Base-by-base conservation (phyloP, 2,888 invertebrate species). In the Chironomus riparius region DNA sequence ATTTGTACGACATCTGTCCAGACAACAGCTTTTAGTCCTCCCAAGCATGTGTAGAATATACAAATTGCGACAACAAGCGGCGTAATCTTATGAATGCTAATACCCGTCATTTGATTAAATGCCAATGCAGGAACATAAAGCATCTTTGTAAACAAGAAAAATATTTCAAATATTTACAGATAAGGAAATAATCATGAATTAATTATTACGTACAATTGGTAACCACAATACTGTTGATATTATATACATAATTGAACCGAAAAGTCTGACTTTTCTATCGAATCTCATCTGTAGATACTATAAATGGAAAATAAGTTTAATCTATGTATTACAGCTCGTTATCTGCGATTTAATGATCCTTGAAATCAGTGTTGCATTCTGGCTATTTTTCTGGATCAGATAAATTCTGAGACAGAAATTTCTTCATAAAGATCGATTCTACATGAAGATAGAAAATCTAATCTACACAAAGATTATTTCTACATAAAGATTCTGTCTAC, bases 61-160 rank as follows among this genome's bases (percentile, higher is more conserved):
- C 92, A 92, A 38, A 93, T 90, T 15, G 89, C 81, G 78, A 92
- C 92, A 4, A 92, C 91, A 15, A 92, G 85, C 0, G 91, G 88
- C 2, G 92, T 91, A 0, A 92, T 87, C 24, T 90, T 86, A 81
- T 92, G 92, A 68, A 92, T 87, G 79, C 91, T 90, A 0, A 91
- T 87, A 10, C 92, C 92, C 3, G 93, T 92, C 2, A 92, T 92
- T 86, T 90, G 90, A 83, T 91, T 91, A 79, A 91, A 91, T 4
- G 91, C 91, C 78, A 91, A 83, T 0, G 91, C 91, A 62, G 91
- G 91, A 3, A 91, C 90, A 79, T 90, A 91, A 78, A 91, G 88
- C 56, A 56, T 56, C 56, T 56, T 38, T 38, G 10, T 38, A 38
- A 38, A 56, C 15, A 2, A 91, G 91, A 71, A 91, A 90, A 13